Evolutionary conservation across 2,113 vertebrate genomes (phyloP).

Genomic region (Cnemophilus loriae): DNA sequence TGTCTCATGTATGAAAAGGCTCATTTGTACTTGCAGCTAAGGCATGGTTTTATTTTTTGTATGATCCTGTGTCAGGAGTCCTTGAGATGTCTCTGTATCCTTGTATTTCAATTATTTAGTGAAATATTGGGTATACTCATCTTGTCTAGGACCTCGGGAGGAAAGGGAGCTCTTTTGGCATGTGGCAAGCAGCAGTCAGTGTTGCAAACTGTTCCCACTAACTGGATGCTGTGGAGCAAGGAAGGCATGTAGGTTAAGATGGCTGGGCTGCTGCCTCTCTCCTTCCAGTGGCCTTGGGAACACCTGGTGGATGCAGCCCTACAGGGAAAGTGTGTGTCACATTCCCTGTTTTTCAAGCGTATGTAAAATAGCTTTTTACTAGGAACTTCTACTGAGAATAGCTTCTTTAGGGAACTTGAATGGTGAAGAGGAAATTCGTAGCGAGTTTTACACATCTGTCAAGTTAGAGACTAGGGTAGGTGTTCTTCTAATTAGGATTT

Average conservation of each 20-base stretch:
- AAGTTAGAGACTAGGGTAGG: background rate
- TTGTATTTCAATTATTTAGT: background rate
- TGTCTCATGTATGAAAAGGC: background rate
- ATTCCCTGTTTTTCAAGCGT: background rate
- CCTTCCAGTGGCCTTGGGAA: background rate
- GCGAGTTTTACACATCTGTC: background rate
- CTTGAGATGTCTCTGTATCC: background rate
- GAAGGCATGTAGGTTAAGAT: background rate
- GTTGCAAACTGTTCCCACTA: background rate
- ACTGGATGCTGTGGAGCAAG: background rate
- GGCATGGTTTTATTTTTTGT: background rate
- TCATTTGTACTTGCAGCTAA: background rate
- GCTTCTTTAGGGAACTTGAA: background rate
- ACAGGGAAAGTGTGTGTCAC: background rate
- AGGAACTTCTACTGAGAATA: background rate
- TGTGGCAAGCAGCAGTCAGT: background rate
- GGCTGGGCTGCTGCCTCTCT: background rate
- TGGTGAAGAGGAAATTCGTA: rapidly evolving
- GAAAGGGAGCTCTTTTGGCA: rapidly evolving
- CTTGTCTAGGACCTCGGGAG: background rate
- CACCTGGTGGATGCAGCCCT: background rate
- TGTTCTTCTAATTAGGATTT: background rate
- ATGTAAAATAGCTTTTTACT: background rate
- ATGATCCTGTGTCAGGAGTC: background rate
- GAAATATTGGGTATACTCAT: background rate